phyloP scores from a whole-genome alignment of 2,797 vertebrate species.

The Arremon aurantiirostris region DNA sequence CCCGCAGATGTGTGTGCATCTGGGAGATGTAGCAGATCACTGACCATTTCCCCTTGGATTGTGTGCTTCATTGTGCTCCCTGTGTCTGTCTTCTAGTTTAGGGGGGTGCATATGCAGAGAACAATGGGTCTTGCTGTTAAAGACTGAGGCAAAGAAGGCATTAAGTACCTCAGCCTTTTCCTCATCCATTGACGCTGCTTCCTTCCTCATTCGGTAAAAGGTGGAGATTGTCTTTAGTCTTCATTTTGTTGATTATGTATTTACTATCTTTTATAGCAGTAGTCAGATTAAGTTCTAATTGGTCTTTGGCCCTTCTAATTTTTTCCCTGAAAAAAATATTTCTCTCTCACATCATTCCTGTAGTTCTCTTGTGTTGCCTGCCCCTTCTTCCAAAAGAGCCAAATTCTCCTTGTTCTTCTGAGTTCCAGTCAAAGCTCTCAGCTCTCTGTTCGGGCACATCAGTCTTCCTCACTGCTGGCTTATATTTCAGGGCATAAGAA shows the following conservation, averaged over 20 bases:
- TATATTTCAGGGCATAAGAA: not conserved
- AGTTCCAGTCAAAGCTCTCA: not conserved
- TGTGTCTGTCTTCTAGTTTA: not conserved
- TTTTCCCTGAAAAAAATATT: not conserved
- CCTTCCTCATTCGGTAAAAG: not conserved
- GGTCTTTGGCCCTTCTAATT: not conserved
- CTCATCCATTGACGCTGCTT: not conserved
- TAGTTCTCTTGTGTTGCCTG: not conserved
- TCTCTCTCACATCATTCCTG: rapidly evolving
- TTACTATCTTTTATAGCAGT: not conserved
- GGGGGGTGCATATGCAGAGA: not conserved
- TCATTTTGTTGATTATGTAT: not conserved
- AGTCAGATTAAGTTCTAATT: not conserved
- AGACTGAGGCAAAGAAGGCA: not conserved
- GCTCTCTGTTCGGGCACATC: not conserved
- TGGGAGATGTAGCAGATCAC: not conserved
- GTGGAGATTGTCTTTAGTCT: not conserved
- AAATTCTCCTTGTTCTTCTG: not conserved
- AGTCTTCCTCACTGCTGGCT: not conserved
- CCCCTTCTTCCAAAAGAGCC: not conserved
- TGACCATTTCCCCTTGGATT: not conserved
- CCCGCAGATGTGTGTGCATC: not conserved
- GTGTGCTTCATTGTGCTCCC: not conserved
- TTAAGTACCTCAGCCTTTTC: not conserved
- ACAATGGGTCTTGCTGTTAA: not conserved